Base-by-base conservation (phyloP, 2,888 invertebrate species). In the Phyllotreta cruciferae region DNA sequence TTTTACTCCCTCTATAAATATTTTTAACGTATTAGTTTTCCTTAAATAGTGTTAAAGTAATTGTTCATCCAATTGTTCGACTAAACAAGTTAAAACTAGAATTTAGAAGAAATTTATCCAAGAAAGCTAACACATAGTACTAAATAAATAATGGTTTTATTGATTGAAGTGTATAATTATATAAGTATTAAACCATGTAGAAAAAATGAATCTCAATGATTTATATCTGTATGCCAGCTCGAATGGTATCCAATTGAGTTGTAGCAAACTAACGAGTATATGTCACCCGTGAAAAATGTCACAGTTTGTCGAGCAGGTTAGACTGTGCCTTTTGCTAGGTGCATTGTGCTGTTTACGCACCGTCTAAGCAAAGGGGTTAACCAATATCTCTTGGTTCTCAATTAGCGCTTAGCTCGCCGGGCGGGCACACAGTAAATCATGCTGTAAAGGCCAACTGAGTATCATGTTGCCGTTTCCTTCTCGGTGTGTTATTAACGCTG, bases 331-430 rank as follows among this genome's bases (percentile, higher is more conserved):
- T 7, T 2, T 6, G n/a, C 8, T 10, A 2, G 35, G 6, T n/a
- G 8, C n/a, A n/a, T n/a, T n/a, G n/a, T n/a, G n/a, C n/a, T n/a
- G 34, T 35, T 9, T 35, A 35, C 11, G 14, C 37, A 37, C 52
- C 10, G 37, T 52, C 52, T 52, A 52, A 52, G 52, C 52, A 13
- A 24, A 11, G 36, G 38, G 52, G 52, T 52, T 52, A 52, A 52
- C 52, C 52, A 11, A 52, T 52, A 52, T 52, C 52, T 52, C 52
- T 49, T 37, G 52, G 52, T 52, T 11, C 37, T 52, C 52, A 52
- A 52, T 52, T 52, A 52, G 49, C 49, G 49, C 35, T 49, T 35
- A 3, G 52, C 37, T 52, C 8, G 52, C 37, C 52, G 52, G 52
- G 37, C 52, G 52, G 37, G 52, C 11, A 11, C 14, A 10, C 38